A percentile compares a stretch with the other conserved stretches of the same genome.
Conservation (phyloP, 2,888 invertebrate genomes). For the Didymodactylos carnosus region DNA sequence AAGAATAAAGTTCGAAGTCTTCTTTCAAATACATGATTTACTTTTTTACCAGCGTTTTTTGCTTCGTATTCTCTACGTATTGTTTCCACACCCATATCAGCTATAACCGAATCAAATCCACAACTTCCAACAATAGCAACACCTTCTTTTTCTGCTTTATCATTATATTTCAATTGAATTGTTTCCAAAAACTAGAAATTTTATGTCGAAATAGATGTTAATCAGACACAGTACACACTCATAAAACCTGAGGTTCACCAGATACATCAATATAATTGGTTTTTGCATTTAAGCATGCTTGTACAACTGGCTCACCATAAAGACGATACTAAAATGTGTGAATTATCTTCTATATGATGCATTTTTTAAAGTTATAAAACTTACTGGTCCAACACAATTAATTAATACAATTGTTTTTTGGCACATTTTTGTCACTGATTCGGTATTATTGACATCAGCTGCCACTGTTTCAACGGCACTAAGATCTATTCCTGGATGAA, state of each 20-base stretch:
- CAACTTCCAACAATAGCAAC: constrained; percentile 71
- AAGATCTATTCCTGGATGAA: too few species aligned
- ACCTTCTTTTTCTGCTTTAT: constrained; percentile 48
- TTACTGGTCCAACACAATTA: constrained; percentile 71
- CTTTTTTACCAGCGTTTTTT: constrained; percentile 12
- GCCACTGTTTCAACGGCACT: constrained; percentile 45
- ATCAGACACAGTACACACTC: neutral
- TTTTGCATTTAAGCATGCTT: constrained; percentile 58
- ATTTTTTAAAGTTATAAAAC: too few species aligned
- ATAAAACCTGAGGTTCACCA: constrained; percentile 59
- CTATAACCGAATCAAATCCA: constrained; percentile 76
- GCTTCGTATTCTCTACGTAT: constrained; percentile 28
- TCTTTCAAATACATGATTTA: too few species aligned
- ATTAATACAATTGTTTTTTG: constrained; percentile 54
- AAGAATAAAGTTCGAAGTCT: neutral
- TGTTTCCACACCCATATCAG: constrained; percentile 63
- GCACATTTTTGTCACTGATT: constrained; percentile 61
- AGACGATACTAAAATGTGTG: constrained; percentile 39
- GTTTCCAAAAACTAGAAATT: constrained; percentile 55
- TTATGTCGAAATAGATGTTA: neutral
- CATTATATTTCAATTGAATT: constrained; percentile 61
- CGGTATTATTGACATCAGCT: constrained; percentile 55
- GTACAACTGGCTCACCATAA: constrained; percentile 69
- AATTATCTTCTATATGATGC: too few species aligned
- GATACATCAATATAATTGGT: constrained; percentile 76